Base-by-base conservation (phyloP, 2,888 invertebrate species). In the Agriopis aurantiaria region DNA sequence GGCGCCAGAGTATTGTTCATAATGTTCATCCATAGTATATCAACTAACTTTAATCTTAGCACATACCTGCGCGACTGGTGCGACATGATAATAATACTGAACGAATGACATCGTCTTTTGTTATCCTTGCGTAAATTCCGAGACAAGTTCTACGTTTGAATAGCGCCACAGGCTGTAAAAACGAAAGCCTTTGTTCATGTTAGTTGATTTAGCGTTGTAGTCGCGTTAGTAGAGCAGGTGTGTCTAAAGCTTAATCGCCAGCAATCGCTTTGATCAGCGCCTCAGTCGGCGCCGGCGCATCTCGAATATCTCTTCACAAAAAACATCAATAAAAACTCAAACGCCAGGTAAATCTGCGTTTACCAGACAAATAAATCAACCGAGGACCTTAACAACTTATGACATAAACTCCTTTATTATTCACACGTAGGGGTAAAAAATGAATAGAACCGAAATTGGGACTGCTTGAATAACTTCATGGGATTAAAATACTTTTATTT, bases 331-430 rank as follows among this genome's bases (percentile, higher is more conserved):
- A 85, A 83, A 84, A 86, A 83, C 82, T 83, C 80, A 87, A 88
- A 88, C 86, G 84, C 85, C 88, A 88, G 89, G 86, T 88, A 88
- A 72, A 72, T 71, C 65, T 60, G 73, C 71, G 69, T 72, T 73
- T 78, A 82, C 80, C 85, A 85, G 86, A 85, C 86, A 75, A 84
- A 91, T 91, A 91, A 91, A 91, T 91, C 92, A 93, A 89, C 87
- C 78, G 55, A 79, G 77, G 80, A 77, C 84, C 83, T 85, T 88
- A 90, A 91, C 88, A 88, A 86, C 91, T 90, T 89, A 90, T 92
- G 92, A 91, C 91, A 91, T 89, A 88, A 91, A 92, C 86, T 90
- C 87, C 88, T 91, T 91, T 92, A 89, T 89, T 89, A 91, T 91
- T 90, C 91, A 89, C 88, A 86, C 86, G 84, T 78, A 77, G 68